Evolutionary conservation across 2,113 vertebrate species (phyloP).

Genomic region (Cryptomyrus ogoouensis): DNA sequence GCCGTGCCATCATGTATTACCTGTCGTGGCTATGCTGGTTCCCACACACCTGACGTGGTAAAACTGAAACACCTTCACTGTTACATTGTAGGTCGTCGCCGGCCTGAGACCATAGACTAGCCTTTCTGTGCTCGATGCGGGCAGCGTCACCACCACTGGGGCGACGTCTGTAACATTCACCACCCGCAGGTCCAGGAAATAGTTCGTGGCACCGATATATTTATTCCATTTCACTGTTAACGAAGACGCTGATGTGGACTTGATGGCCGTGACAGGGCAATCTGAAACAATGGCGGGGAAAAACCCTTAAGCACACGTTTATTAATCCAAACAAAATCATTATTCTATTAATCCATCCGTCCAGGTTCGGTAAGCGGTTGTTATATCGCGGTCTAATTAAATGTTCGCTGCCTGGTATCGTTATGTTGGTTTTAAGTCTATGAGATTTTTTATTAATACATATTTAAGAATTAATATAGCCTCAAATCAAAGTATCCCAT

Average conservation of each 20-base stretch:
- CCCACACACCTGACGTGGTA: conserved; percentile 27
- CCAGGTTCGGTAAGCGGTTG: background rate
- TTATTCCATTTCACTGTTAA: conserved; percentile 47
- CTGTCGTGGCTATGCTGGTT: conserved; percentile 37
- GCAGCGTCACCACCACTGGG: conserved; percentile 35
- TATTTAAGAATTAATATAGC: background rate
- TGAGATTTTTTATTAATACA: background rate
- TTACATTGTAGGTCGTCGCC: conserved; percentile 48
- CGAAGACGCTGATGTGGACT: conserved; percentile 51
- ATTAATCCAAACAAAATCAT: background rate
- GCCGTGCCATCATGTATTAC: conserved; percentile 32
- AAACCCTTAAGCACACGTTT: background rate
- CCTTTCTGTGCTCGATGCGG: conserved; percentile 26
- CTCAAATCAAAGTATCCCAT: background rate
- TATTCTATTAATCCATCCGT: background rate
- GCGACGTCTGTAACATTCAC: conserved; percentile 46
- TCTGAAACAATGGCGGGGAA: conserved; percentile 32
- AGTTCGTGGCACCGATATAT: conserved; percentile 32
- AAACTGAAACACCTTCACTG: conserved; percentile 42
- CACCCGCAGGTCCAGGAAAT: conserved; percentile 44
- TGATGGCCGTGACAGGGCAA: conserved; percentile 47
- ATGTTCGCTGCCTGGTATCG: background rate
- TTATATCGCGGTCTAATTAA: background rate
- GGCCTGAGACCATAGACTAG: conserved; percentile 50
- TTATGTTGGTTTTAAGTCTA: background rate